These are phyloP conservation scores for Eulemur mongoz DNA, from an alignment of 2,797 vertebrate species.

Conservation along the genomic window DNA sequence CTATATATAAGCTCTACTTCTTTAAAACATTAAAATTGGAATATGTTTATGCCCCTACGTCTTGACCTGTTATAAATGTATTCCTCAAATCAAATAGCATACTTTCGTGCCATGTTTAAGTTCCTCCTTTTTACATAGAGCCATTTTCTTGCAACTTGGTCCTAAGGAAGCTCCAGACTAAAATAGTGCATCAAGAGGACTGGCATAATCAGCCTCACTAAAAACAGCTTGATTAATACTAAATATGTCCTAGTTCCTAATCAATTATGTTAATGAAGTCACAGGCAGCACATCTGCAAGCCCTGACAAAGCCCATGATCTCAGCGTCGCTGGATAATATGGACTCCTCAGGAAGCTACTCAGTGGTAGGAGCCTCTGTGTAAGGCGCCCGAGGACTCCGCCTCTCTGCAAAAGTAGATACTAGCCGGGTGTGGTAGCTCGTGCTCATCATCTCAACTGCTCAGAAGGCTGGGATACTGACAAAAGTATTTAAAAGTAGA, in stretches of 20 bases:
- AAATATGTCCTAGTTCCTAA: conserved; percentile 76
- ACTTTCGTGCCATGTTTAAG: not conserved
- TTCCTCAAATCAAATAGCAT: not conserved
- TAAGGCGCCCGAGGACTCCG: not conserved
- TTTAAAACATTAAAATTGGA: not conserved
- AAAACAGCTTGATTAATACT: conserved; percentile 81
- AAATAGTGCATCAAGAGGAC: conserved; percentile 72
- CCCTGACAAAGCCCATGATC: conserved; percentile 40
- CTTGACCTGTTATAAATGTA: not conserved
- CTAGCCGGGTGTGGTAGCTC: not conserved
- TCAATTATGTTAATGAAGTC: conserved; percentile 75
- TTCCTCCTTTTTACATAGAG: conserved; percentile 24
- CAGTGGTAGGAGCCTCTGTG: not conserved
- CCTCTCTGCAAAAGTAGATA: not conserved
- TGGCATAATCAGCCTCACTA: conserved; percentile 70
- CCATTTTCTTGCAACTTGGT: conserved; percentile 64
- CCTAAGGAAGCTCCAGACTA: conserved; percentile 60
- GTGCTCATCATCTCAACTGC: not conserved
- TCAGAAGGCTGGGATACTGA: not conserved
- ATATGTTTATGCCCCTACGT: not conserved
- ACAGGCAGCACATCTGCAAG: conserved; percentile 54
- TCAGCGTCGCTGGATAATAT: not conserved
- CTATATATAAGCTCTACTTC: not conserved
- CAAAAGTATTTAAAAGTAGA: not conserved
- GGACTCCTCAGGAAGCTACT: not conserved